phyloP scores from a whole-genome alignment of 2,888 invertebrate genomes.

The Bugula neritina region DNA sequence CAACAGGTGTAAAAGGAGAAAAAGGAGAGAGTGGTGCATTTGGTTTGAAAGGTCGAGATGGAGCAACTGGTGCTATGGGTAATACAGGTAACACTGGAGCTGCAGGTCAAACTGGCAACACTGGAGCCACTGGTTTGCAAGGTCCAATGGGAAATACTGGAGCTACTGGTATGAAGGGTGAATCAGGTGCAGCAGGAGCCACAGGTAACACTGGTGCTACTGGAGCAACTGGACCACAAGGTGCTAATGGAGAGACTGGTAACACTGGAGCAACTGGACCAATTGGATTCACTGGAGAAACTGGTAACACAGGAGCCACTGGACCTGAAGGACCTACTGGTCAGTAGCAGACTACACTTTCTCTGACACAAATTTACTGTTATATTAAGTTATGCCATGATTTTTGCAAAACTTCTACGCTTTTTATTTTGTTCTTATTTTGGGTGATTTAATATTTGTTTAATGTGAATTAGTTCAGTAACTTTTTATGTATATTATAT shows the following conservation, averaged over 20 bases:
- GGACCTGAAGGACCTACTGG: conserved; percentile 16
- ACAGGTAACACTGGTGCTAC: background rate
- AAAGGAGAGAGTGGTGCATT: background rate
- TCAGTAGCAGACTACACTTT: background rate
- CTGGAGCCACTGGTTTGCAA: conserved; percentile 2
- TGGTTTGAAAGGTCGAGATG: background rate
- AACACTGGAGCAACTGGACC: conserved; percentile 27
- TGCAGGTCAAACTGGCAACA: conserved; percentile 7
- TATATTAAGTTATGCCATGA: too few species aligned
- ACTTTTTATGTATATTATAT: background rate
- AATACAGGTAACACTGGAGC: conserved; percentile 25
- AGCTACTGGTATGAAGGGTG: conserved; percentile 17
- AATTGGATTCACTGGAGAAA: conserved; percentile 26
- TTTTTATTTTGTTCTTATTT: too few species aligned
- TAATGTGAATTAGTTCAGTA: too few species aligned
- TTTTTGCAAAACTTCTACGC: too few species aligned
- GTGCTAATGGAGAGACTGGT: conserved; percentile 18
- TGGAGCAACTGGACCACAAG: conserved; percentile 3
- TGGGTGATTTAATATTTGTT: too few species aligned
- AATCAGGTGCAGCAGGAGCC: background rate
- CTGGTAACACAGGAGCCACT: conserved; percentile 14
- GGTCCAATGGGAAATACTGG: conserved; percentile 29
- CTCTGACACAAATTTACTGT: background rate
- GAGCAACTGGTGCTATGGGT: conserved; percentile 28
- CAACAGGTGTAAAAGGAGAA: background rate